A percentile compares a stretch with the other conserved stretches of the same genome.
Conservation (phyloP, 2,888 invertebrate genomes). For the Athripsodes cinereus region DNA sequence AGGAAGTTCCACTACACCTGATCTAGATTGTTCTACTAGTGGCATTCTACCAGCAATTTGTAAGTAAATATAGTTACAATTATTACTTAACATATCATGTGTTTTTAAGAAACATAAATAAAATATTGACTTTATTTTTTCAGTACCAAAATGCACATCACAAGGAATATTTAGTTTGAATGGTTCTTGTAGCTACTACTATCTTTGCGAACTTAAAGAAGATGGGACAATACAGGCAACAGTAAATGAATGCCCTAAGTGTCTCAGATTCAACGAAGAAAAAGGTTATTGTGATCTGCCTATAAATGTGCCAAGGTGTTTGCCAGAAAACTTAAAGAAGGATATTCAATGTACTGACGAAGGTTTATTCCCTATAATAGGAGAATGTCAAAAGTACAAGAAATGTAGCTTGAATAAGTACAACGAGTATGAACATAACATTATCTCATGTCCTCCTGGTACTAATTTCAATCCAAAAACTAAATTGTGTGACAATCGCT, state of each 20-base stretch:
- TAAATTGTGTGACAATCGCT: conserved; percentile 17
- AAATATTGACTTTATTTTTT: conserved; percentile 8
- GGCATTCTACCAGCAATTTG: no score
- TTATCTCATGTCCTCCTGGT: conserved; percentile 26
- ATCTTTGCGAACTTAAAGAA: conserved; percentile 28
- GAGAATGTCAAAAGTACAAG: conserved; percentile 29
- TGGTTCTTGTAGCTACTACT: conserved; percentile 30
- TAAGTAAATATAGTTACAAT: no score
- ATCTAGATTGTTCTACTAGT: no score
- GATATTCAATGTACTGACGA: conserved; percentile 28
- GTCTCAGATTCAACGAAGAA: conserved; percentile 32
- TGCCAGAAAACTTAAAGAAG: conserved; percentile 12
- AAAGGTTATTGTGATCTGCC: conserved; percentile 30
- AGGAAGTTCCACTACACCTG: no score
- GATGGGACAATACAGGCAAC: conserved; percentile 22
- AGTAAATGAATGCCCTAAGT: conserved; percentile 29
- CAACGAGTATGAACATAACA: conserved; percentile 18
- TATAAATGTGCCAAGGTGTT: conserved; percentile 33
- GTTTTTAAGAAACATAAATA: no score
- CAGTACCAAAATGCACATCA: conserved; percentile 25
- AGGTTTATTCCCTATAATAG: conserved; percentile 29
- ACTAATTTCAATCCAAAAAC: conserved; percentile 20
- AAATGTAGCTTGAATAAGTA: conserved; percentile 24
- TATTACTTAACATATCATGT: no score
- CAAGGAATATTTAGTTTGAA: conserved; percentile 29